Base-by-base conservation (phyloP, 2,888 invertebrate species). In the Isotomurus palustris region DNA sequence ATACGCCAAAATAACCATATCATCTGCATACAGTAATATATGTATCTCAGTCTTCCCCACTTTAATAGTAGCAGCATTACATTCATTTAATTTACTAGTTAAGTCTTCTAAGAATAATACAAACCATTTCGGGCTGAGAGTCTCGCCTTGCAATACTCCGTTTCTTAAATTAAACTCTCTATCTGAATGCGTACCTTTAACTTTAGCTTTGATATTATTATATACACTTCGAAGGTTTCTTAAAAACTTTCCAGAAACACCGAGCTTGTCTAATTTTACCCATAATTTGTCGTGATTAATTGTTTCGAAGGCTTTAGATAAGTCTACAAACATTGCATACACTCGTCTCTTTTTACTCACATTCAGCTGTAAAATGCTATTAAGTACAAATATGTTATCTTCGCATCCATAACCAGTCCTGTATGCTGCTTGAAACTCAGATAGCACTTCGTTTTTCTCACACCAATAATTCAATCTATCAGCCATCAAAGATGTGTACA, bases 371-470 rank as follows among this genome's bases (percentile, higher is more conserved):
- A 69, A 53, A 19, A 52, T 56, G 1, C 66, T 25, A 2, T 52
- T 49, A 1, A 72, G 51, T 1, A 61, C 56, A 48, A 71, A 71
- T 3, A 71, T 58, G 43, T 69, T 68, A 36, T 72, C 70, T 19
- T 62, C 53, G 6, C 66, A 68, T 2, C 63, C 56, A 38, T 64
- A 44, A 35, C 57, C 47, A 6, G 17, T 47, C 49, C 67, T 52
- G 29, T 71, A 72, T 5, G 69, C 71, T 1, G 66, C 58, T 60
- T 71, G 72, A 32, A 58, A 57, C 40, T 72, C 70, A 0, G 68
- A 68, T 12, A 71, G 43, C 6, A 65, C 66, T 1, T 66, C 38
- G 3, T 65, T 47, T 1, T 28, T 19, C 40, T 71, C 66, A 35
- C 58, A 43, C 71, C 69, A 71, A 5, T 35, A 17, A 2, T 36